Percentiles rank a stretch among this genome's conserved stretches.
Evolutionary conservation across 1,140 invertebrate species (phyloP).

Genomic region (Euschistus heros): DNA sequence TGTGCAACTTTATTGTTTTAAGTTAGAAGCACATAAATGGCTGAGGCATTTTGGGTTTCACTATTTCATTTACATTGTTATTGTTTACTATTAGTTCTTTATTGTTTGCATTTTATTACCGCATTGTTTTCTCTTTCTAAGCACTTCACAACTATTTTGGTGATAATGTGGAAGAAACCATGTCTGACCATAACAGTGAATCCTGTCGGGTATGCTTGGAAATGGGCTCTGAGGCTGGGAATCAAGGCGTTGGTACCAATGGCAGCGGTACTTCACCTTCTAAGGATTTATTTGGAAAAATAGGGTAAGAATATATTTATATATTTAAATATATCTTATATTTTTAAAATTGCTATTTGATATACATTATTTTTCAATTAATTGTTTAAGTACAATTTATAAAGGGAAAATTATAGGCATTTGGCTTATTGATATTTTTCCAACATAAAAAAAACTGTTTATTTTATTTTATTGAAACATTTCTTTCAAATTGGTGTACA

Average conservation of each 20-base stretch:
- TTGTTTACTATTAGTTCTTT: too few relatives aligned
- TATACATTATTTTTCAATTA: not conserved
- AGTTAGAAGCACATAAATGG: too few relatives aligned
- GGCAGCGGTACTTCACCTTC: constrained; percentile 22
- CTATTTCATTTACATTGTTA: too few relatives aligned
- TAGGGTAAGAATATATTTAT: constrained; percentile 27
- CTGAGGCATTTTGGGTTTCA: too few relatives aligned
- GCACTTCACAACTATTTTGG: constrained; percentile 77
- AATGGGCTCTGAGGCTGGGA: constrained; percentile 5
- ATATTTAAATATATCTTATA: not conserved
- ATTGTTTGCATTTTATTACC: not conserved
- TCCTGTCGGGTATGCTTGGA: constrained; percentile 66
- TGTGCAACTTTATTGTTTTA: too few relatives aligned
- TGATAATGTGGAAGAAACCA: constrained; percentile 61
- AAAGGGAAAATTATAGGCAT: too few relatives aligned
- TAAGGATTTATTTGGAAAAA: constrained; percentile 31
- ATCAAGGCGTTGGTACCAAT: constrained; percentile 5
- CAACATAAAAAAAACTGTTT: too few relatives aligned
- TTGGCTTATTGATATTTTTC: too few relatives aligned
- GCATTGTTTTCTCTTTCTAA: constrained; percentile 30
- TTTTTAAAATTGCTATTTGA: not conserved
- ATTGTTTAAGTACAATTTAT: not conserved
- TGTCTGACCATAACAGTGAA: constrained; percentile 69
- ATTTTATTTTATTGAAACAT: too few relatives aligned
- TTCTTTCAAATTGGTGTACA: too few relatives aligned